Conservation (phyloP, 2,888 invertebrate species). For the Ischnura elegans region DNA sequence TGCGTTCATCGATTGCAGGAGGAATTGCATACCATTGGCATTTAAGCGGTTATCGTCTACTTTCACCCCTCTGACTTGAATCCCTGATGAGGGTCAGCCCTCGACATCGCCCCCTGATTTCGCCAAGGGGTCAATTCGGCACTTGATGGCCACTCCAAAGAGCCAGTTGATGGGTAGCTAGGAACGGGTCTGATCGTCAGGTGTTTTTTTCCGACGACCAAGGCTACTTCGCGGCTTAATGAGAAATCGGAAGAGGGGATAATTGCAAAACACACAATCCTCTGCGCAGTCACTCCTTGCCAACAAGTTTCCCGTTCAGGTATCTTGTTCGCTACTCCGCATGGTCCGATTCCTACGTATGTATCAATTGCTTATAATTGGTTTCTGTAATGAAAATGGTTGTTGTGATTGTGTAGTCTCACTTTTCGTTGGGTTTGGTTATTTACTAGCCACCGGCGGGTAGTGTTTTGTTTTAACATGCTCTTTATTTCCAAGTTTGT, state of each 20-base stretch:
- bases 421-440: no score
- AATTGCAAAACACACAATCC: slow-evolving; percentile 7
- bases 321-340: background rate
- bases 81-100: background rate
- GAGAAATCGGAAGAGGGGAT: background rate
- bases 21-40: background rate
- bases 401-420: no score
- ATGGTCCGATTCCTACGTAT: no score
- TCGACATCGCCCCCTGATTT: background rate
- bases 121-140: background rate
- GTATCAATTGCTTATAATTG: no score
- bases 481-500: no score
- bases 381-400: no score
- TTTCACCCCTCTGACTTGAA: background rate
- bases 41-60: background rate
- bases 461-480: no score
- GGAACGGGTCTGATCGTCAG: background rate
- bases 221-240: background rate
- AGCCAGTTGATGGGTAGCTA: background rate
- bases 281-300: background rate
- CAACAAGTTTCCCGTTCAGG: background rate
- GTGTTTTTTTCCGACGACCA: background rate
- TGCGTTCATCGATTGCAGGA: background rate
- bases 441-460: no score
- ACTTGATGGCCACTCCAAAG: background rate